Conservation (phyloP, 2,797 vertebrate genomes). For the Loris lydekkerianus region DNA sequence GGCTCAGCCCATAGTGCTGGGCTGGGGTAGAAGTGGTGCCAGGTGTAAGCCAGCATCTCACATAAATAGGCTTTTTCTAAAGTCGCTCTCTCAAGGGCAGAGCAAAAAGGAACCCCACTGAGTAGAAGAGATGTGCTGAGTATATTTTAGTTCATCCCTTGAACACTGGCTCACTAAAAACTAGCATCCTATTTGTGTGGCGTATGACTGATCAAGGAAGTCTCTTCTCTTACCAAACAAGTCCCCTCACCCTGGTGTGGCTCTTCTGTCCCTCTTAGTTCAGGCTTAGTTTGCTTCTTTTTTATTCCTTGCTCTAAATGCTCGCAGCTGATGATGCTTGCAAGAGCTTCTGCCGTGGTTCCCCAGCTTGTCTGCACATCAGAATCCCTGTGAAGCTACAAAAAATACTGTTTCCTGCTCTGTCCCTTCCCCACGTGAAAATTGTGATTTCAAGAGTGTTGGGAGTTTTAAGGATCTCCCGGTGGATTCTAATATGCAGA, state of each 20-base stretch:
- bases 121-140: neutral
- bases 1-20: fast-evolving
- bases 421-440: neutral
- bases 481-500: neutral
- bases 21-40: neutral
- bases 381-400: neutral
- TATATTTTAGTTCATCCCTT: neutral
- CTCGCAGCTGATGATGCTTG: neutral
- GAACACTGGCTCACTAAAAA: neutral
- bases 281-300: neutral
- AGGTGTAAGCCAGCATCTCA: neutral
- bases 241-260: neutral
- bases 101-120: neutral
- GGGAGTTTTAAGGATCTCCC: neutral
- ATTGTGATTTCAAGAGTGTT: neutral
- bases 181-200: neutral
- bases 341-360: fast-evolving
- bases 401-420: fast-evolving
- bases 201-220: neutral
- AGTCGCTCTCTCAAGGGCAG: neutral
- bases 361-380: neutral
- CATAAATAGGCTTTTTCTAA: neutral
- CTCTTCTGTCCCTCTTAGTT: neutral
- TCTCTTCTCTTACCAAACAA: neutral
- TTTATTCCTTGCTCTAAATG: neutral